Percentiles rank a stretch among this genome's conserved stretches.
phyloP scores from a whole-genome alignment of 2,888 invertebrate species.

The Allacma fusca region DNA sequence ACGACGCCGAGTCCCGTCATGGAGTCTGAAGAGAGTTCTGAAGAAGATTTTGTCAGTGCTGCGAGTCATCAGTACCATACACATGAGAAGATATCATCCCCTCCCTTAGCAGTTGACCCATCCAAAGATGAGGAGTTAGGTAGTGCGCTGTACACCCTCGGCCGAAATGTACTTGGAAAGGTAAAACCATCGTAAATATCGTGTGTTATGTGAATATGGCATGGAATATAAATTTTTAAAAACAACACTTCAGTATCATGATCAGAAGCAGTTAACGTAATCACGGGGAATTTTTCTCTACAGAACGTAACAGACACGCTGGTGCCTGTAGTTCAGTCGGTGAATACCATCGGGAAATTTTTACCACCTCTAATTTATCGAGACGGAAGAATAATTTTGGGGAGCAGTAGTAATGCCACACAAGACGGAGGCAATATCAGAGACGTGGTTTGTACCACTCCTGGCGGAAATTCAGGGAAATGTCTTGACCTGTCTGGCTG shows the following conservation, averaged over 20 bases:
- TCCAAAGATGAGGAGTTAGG: conserved; percentile 70
- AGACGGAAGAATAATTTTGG: conserved; percentile 61
- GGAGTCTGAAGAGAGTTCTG: conserved; percentile 27
- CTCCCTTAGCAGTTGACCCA: conserved; percentile 51
- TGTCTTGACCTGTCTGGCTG: conserved; percentile 90
- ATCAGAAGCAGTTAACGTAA: too few relatives aligned
- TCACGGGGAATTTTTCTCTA: too few relatives aligned
- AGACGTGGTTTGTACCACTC: conserved; percentile 64
- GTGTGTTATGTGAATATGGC: not conserved
- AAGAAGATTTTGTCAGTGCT: conserved; percentile 32
- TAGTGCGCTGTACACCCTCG: conserved; percentile 79
- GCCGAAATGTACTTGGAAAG: conserved; percentile 77
- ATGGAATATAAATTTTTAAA: not conserved
- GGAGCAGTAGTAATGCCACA: conserved; percentile 56
- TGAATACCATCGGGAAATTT: conserved; percentile 61
- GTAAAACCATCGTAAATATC: too few relatives aligned
- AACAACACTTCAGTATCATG: too few relatives aligned
- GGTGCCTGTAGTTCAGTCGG: conserved; percentile 72
- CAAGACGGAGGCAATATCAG: conserved; percentile 59
- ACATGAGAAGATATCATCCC: conserved; percentile 38
- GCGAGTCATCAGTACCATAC: conserved; percentile 28
- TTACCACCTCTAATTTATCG: conserved; percentile 62
- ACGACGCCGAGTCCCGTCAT: not conserved
- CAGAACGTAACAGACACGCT: conserved; percentile 82
- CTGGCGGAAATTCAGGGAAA: conserved; percentile 79